Evolutionary conservation across 2,888 invertebrate genomes (phyloP).

Genomic region (Athrips mouffetella): DNA sequence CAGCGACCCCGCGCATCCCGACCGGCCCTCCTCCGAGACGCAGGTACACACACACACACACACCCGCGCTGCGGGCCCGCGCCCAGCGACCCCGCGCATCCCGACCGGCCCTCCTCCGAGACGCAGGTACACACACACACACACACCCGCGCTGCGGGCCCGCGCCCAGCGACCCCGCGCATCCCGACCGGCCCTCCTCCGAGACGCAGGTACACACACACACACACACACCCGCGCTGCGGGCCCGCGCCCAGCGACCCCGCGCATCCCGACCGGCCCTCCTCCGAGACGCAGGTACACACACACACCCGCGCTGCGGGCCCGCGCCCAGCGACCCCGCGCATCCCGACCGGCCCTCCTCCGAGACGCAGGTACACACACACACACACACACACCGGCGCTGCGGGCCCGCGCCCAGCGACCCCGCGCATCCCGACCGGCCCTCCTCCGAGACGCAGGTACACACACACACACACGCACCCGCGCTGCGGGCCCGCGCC

Average conservation of each 20-base stretch:
- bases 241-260: conserved; percentile 90
- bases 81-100: conserved; percentile 80
- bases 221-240: conserved; percentile 96
- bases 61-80: conserved; percentile 97
- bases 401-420: conserved; percentile 93
- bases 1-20: conserved; percentile 76
- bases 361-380: too few species aligned
- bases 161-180: conserved; percentile 83
- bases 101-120: conserved; percentile 88
- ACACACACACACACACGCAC: too few species aligned
- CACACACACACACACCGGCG: too few species aligned
- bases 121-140: too few species aligned
- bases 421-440: conserved; percentile 77
- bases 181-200: conserved; percentile 85
- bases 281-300: conserved; percentile 91
- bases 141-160: conserved; percentile 97
- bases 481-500: conserved; percentile 96
- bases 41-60: too few species aligned
- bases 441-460: conserved; percentile 91
- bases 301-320: conserved; percentile 96
- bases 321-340: conserved; percentile 87
- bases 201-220: too few species aligned
- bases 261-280: conserved; percentile 82
- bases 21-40: conserved; percentile 89
- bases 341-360: conserved; percentile 84